These are phyloP conservation scores for Neodiprion pinetum DNA, from an alignment of 1,140 invertebrate genomes.

Conservation along the genomic window DNA sequence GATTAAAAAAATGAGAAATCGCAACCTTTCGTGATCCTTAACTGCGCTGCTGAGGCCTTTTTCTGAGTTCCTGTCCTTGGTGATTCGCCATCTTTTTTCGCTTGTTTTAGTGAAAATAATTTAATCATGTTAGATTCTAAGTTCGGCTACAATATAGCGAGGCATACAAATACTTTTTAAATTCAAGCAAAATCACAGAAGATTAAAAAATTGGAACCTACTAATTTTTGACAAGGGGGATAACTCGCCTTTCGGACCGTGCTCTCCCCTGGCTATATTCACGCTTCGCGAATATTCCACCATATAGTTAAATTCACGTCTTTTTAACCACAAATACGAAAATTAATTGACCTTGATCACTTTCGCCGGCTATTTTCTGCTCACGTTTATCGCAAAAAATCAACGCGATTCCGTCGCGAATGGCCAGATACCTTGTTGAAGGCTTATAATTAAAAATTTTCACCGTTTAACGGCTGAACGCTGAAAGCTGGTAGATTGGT, in stretches of 20 bases:
- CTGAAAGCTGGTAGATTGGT: too few species aligned
- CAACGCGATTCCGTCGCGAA: neutral
- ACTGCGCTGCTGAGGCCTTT: slow-evolving; percentile 93
- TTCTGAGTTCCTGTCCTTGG: slow-evolving; percentile 81
- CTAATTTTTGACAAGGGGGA: slow-evolving; percentile 39
- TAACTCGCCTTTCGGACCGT: slow-evolving; percentile 28
- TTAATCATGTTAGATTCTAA: slow-evolving; percentile 83
- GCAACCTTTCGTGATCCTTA: slow-evolving; percentile 95
- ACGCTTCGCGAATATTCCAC: slow-evolving; percentile 6
- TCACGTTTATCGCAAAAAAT: neutral
- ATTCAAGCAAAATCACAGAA: slow-evolving; percentile 18
- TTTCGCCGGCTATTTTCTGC: neutral
- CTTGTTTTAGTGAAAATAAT: slow-evolving; percentile 96
- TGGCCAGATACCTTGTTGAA: neutral
- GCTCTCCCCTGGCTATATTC: slow-evolving; percentile 22
- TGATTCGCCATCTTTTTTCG: slow-evolving; percentile 95
- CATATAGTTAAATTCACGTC: neutral
- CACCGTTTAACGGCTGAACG: too few species aligned
- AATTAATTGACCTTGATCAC: neutral
- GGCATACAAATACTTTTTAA: slow-evolving; percentile 39
- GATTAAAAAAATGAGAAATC: slow-evolving; percentile 16
- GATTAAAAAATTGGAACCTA: slow-evolving; percentile 34
- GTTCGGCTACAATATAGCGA: slow-evolving; percentile 26
- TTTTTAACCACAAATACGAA: neutral
- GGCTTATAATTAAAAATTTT: too few species aligned